phyloP scores from a whole-genome alignment of 2,888 invertebrate species.

The Steinernema hermaphroditum region DNA sequence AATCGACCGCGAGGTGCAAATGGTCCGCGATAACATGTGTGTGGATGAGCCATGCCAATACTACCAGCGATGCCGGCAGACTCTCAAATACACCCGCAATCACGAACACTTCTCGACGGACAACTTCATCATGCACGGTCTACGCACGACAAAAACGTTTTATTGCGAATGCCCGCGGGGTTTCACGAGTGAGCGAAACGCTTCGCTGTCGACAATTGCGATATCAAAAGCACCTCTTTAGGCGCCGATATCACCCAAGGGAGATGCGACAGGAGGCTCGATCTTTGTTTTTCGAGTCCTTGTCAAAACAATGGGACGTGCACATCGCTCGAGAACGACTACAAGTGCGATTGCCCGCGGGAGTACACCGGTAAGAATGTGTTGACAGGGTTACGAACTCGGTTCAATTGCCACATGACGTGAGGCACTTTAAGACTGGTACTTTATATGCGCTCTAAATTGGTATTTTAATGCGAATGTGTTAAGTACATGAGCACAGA shows the following conservation, averaged over 20 bases:
- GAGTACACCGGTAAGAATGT: slow-evolving; percentile 55
- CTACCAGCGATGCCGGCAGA: slow-evolving; percentile 59
- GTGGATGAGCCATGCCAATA: slow-evolving; percentile 62
- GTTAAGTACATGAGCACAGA: too few species aligned
- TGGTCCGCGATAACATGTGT: slow-evolving; percentile 56
- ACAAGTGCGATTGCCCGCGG: slow-evolving; percentile 55
- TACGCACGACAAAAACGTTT: slow-evolving; percentile 59
- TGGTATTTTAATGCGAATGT: too few species aligned
- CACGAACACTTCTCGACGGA: slow-evolving; percentile 57
- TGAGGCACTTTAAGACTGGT: too few species aligned
- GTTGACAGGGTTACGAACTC: neutral
- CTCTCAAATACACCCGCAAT: slow-evolving; percentile 54
- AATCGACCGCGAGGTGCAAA: slow-evolving; percentile 47
- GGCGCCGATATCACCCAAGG: slow-evolving; percentile 51
- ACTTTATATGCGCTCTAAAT: too few species aligned
- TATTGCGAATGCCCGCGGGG: slow-evolving; percentile 64
- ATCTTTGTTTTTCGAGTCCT: slow-evolving; percentile 57
- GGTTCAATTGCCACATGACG: too few species aligned
- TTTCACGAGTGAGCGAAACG: slow-evolving; percentile 63
- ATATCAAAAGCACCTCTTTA: slow-evolving; percentile 39
- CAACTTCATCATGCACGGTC: slow-evolving; percentile 58
- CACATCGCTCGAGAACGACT: slow-evolving; percentile 55
- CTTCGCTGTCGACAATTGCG: neutral
- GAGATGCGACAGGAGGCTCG: slow-evolving; percentile 57
- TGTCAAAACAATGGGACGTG: slow-evolving; percentile 62